A percentile compares a stretch with the other conserved stretches of the same genome.
Conservation (phyloP, 2,113 vertebrate genomes). For the Corythaeola cristata region DNA sequence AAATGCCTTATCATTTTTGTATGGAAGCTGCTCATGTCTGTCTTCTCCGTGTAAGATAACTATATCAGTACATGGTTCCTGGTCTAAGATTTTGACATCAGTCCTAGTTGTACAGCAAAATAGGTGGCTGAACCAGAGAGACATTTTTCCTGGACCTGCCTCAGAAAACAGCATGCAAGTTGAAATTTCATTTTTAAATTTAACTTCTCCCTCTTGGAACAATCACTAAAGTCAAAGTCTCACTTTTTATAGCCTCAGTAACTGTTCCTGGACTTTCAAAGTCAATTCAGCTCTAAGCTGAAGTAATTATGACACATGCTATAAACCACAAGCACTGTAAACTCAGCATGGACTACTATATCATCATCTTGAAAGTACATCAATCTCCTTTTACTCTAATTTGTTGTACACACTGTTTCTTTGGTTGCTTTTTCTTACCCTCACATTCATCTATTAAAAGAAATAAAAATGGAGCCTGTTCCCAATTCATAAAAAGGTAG, state of each 20-base stretch:
- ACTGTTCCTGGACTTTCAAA: slow-evolving; percentile 51
- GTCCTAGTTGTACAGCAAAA: not conserved
- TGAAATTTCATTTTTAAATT: slow-evolving; percentile 36
- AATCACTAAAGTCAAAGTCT: not conserved
- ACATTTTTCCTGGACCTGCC: not conserved
- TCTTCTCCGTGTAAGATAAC: not conserved
- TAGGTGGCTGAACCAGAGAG: not conserved
- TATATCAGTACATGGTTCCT: not conserved
- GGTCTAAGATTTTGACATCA: not conserved
- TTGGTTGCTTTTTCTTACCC: slow-evolving; percentile 7
- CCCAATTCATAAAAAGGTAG: not conserved
- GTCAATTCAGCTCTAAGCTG: slow-evolving; percentile 46
- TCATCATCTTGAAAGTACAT: slow-evolving; percentile 42
- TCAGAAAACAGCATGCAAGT: not conserved
- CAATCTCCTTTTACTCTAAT: slow-evolving; percentile 44
- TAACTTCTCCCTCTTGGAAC: slow-evolving; percentile 22
- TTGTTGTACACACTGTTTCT: slow-evolving; percentile 17
- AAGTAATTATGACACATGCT: slow-evolving; percentile 40
- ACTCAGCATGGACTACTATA: slow-evolving; percentile 29
- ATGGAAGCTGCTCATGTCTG: not conserved
- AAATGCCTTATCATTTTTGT: not conserved
- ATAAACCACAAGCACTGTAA: slow-evolving; percentile 51
- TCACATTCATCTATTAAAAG: slow-evolving; percentile 3
- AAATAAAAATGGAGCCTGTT: slow-evolving; percentile 2
- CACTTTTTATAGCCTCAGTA: slow-evolving; percentile 22